Conservation (phyloP, 2,797 vertebrate genomes). For the Myotis daubentonii region DNA sequence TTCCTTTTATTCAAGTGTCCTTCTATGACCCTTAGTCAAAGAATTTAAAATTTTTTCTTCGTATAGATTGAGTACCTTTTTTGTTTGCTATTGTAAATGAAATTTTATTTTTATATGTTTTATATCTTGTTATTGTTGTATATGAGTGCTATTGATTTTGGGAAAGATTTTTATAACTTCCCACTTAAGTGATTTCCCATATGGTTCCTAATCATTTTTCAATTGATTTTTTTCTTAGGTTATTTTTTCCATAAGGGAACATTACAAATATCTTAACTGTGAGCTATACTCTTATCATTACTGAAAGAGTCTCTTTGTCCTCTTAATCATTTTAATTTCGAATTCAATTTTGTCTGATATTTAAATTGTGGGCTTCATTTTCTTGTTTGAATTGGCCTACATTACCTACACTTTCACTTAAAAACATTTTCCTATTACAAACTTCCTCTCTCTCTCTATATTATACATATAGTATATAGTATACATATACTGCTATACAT, state of each 20-base stretch:
- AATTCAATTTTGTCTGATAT: constrained; percentile 37
- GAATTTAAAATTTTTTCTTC: constrained; percentile 26
- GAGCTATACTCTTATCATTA: background rate
- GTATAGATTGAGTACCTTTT: background rate
- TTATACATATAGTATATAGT: background rate
- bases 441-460: background rate
- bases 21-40: background rate
- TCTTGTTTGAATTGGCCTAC: background rate
- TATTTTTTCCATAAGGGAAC: constrained; percentile 11
- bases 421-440: background rate
- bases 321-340: background rate
- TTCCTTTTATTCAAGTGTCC: background rate
- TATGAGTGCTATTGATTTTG: constrained; percentile 39
- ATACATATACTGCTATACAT: too few species aligned
- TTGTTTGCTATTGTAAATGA: background rate
- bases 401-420: background rate
- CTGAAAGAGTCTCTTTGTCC: constrained; percentile 26
- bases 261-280: constrained; percentile 22
- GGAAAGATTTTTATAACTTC: constrained; percentile 37
- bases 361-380: constrained; percentile 12
- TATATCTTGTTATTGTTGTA: constrained; percentile 22
- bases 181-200: constrained; percentile 40
- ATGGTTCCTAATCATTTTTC: constrained; percentile 41
- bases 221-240: constrained; percentile 40
- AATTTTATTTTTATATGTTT: constrained; percentile 42